These are phyloP conservation scores for Semotilus atromaculatus DNA, from an alignment of 2,797 vertebrate species.

Conservation along the genomic window DNA sequence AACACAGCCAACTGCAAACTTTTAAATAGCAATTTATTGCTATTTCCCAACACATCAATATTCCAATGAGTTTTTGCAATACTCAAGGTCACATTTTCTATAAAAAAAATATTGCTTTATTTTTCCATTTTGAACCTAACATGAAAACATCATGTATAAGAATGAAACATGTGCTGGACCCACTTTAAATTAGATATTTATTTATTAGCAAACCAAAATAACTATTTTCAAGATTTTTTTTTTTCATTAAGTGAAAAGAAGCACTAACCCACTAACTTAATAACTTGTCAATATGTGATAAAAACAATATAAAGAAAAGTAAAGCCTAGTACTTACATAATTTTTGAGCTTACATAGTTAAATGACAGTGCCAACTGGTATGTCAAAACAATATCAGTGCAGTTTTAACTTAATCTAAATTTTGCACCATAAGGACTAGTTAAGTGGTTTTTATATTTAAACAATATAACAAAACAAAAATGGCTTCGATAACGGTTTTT, in stretches of 20 bases:
- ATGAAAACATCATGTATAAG: background rate
- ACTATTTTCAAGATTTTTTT: background rate
- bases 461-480: constrained; percentile 26
- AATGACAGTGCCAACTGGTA: constrained; percentile 39
- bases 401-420: constrained; percentile 19
- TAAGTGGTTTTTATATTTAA: constrained; percentile 19
- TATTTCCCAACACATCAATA: background rate
- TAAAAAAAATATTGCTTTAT: background rate
- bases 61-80: background rate
- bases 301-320: background rate
- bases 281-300: background rate
- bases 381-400: constrained; percentile 42
- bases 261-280: background rate
- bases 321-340: background rate
- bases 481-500: background rate
- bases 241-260: background rate
- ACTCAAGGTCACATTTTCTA: background rate
- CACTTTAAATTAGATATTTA: background rate
- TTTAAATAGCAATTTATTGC: background rate
- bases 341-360: background rate
- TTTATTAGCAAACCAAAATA: constrained; percentile 21
- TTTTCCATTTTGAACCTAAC: background rate
- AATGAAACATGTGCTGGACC: background rate
- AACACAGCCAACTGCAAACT: background rate
- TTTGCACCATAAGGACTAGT: constrained; percentile 15